These are phyloP conservation scores for Tautogolabrus adspersus DNA, from an alignment of 2,113 vertebrate genomes.

Conservation along the genomic window DNA sequence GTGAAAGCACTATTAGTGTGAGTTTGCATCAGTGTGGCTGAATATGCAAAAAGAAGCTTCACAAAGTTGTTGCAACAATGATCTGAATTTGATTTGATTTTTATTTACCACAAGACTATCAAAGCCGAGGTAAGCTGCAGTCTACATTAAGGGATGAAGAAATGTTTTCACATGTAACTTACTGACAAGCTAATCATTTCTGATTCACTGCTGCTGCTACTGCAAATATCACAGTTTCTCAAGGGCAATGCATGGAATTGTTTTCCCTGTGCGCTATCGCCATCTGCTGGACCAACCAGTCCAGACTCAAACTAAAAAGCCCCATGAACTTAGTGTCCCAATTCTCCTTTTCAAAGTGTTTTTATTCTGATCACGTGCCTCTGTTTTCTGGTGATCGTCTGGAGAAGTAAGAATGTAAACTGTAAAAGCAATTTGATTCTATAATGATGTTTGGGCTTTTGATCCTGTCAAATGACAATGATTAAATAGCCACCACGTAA, in stretches of 20 bases:
- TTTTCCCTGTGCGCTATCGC: constrained; percentile 38
- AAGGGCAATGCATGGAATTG: neutral
- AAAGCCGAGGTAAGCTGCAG: neutral
- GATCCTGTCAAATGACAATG: too few species aligned
- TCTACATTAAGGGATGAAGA: neutral
- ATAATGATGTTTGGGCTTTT: too few species aligned
- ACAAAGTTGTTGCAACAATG: neutral
- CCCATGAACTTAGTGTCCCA: neutral
- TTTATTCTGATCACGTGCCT: too few species aligned
- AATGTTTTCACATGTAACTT: too few species aligned
- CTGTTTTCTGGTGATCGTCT: too few species aligned
- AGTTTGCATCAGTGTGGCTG: neutral
- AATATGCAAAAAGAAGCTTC: neutral
- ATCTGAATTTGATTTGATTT: constrained; percentile 1
- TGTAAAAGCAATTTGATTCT: too few species aligned
- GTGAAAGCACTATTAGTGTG: too few species aligned
- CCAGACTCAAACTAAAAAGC: neutral
- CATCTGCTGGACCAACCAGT: constrained; percentile 60
- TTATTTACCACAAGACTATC: neutral
- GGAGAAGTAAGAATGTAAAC: too few species aligned
- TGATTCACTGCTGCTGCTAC: accelerated
- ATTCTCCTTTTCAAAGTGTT: too few species aligned
- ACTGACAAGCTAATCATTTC: neutral
- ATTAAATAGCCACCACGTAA: too few species aligned
- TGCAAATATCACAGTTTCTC: neutral